A percentile compares a stretch with the other conserved stretches of the same genome.
phyloP scores from a whole-genome alignment of 1,140 invertebrate species.

The Pemphigus obesinymphae region DNA sequence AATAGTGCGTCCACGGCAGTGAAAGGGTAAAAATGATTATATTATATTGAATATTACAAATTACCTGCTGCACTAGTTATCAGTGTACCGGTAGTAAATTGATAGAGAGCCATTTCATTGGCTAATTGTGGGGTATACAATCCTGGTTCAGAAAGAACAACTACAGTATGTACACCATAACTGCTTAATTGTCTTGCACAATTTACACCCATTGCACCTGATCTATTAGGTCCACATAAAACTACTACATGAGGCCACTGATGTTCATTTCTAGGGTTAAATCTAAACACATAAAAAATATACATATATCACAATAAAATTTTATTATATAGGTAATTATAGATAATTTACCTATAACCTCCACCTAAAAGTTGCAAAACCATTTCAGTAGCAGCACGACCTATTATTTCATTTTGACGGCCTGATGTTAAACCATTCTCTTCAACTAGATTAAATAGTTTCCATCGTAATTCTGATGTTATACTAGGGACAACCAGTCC shows the following conservation, averaged over 20 bases:
- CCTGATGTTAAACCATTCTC: constrained; percentile 63
- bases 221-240: constrained; percentile 64
- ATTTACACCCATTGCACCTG: constrained; percentile 69
- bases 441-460: constrained; percentile 63
- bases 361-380: constrained; percentile 72
- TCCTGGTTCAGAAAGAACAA: constrained; percentile 60
- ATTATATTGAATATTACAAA: constrained; percentile 12
- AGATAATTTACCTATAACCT: constrained; percentile 56
- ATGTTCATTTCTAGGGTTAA: constrained; percentile 76
- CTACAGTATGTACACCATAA: constrained; percentile 70
- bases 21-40: too few species aligned
- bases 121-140: constrained; percentile 47
- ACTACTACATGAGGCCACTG: constrained; percentile 73
- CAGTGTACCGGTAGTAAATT: constrained; percentile 58
- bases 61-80: constrained; percentile 54
- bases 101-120: constrained; percentile 62
- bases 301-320: not conserved
- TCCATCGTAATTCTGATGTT: constrained; percentile 60
- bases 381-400: constrained; percentile 72
- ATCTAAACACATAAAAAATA: constrained; percentile 47
- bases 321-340: not conserved
- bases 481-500: constrained; percentile 75
- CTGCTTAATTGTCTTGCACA: constrained; percentile 67
- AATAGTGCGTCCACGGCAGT: too few species aligned
- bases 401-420: constrained; percentile 67